Evolutionary conservation across 2,797 vertebrate species (phyloP).

Genomic region (Sebastes glaucus): DNA sequence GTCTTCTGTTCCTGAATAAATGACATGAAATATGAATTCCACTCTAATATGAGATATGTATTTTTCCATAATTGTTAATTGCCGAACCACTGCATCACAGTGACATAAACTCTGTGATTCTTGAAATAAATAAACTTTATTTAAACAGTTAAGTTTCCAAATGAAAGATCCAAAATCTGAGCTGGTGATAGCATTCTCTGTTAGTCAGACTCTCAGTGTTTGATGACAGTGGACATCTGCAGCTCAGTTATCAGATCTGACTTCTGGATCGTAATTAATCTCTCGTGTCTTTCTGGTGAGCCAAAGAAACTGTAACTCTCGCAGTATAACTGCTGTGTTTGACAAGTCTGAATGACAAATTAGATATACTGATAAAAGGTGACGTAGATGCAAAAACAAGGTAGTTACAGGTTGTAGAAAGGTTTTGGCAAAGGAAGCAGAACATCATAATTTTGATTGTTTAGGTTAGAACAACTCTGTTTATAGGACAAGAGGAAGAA

Average conservation of each 20-base stretch:
- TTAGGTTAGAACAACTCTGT: background rate
- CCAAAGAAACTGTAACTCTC: background rate
- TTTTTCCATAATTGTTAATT: conserved; percentile 8
- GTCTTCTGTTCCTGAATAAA: conserved; percentile 11
- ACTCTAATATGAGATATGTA: background rate
- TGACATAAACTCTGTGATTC: background rate
- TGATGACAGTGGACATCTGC: background rate
- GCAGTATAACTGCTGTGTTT: background rate
- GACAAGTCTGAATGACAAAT: conserved; percentile 15
- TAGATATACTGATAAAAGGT: background rate
- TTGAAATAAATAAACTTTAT: background rate
- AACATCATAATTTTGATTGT: background rate
- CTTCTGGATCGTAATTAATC: background rate
- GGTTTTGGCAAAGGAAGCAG: background rate
- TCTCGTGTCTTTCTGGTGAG: background rate
- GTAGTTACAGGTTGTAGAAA: background rate
- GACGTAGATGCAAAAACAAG: background rate
- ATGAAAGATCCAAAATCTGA: background rate
- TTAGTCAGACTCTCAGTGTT: background rate
- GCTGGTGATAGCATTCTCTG: background rate
- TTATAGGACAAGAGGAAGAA: background rate
- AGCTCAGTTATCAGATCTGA: background rate
- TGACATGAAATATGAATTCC: conserved; percentile 6
- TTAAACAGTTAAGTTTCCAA: background rate
- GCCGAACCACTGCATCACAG: background rate